Percentiles rank a stretch among this genome's conserved stretches.
These are phyloP conservation scores for Matsumurasca onukii DNA, from an alignment of 1,140 invertebrate species.

Conservation along the genomic window DNA sequence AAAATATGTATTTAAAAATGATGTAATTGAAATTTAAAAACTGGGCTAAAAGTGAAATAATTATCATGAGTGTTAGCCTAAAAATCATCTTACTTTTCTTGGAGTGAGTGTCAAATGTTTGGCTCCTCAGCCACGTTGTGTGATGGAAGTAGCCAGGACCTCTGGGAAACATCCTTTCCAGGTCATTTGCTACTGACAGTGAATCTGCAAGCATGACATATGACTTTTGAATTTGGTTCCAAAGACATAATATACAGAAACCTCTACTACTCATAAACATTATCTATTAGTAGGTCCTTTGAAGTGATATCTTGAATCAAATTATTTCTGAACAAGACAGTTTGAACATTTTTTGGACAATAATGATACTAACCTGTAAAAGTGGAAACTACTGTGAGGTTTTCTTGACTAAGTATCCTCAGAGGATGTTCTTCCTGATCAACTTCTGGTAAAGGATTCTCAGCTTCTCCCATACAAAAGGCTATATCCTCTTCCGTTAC, in stretches of 20 bases:
- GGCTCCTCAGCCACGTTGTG: slow-evolving; percentile 9
- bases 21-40: neutral
- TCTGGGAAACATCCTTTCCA: slow-evolving; percentile 57
- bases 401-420: slow-evolving; percentile 84
- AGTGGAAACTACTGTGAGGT: slow-evolving; percentile 84
- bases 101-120: slow-evolving; percentile 18
- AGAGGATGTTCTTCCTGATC: slow-evolving; percentile 80
- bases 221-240: neutral
- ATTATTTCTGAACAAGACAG: no score
- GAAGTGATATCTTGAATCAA: no score
- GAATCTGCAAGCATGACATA: slow-evolving; percentile 56
- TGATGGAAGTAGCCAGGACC: slow-evolving; percentile 26
- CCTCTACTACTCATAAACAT: no score
- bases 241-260: no score
- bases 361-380: no score
- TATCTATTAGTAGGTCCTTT: no score
- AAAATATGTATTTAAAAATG: neutral
- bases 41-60: no score
- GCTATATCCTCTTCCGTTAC: slow-evolving; percentile 92
- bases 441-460: slow-evolving; percentile 69
- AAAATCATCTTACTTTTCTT: slow-evolving; percentile 38
- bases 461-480: slow-evolving; percentile 73
- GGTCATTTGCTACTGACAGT: slow-evolving; percentile 72
- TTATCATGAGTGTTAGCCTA: no score
- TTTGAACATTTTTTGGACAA: no score